These are phyloP conservation scores for Drosophila villosipedis DNA, from an alignment of 2,888 invertebrate genomes.

Conservation along the genomic window DNA sequence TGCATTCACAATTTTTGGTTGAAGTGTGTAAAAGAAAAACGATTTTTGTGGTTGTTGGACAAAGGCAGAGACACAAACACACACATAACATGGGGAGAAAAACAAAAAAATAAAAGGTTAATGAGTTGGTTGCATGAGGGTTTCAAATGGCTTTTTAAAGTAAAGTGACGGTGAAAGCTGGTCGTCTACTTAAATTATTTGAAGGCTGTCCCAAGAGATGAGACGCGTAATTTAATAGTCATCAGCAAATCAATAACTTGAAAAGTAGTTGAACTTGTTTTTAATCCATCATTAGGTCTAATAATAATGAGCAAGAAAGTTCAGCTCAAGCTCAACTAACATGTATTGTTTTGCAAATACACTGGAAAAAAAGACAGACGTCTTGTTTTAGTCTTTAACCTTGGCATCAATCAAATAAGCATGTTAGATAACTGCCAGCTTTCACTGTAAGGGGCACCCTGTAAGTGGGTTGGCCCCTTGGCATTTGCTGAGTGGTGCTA, in stretches of 20 bases:
- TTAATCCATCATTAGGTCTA: not conserved
- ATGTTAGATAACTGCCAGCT: constrained; percentile 46
- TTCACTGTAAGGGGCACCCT: constrained; percentile 40
- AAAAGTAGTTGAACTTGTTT: not conserved
- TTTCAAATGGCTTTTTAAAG: constrained; percentile 27
- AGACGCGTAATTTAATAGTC: not conserved
- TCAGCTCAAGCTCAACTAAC: not conserved
- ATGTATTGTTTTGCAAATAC: not conserved
- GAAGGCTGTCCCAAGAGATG: constrained; percentile 24
- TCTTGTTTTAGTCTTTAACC: constrained; percentile 1
- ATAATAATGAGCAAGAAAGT: not conserved
- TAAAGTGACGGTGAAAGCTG: constrained; percentile 50
- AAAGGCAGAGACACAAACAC: constrained; percentile 24
- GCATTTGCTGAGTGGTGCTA: constrained; percentile 11
- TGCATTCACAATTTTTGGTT: constrained; percentile 36
- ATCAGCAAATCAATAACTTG: constrained; percentile 6
- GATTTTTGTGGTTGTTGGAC: constrained; percentile 31
- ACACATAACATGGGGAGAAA: constrained; percentile 32
- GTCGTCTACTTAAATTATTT: constrained; percentile 5
- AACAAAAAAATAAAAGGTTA: constrained; percentile 45
- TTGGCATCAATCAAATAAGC: constrained; percentile 19
- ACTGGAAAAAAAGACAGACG: not conserved
- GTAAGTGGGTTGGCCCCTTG: constrained; percentile 16
- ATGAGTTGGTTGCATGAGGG: constrained; percentile 42
- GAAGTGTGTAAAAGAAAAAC: constrained; percentile 39